Percentiles rank a stretch among this genome's conserved stretches.
phyloP scores from a whole-genome alignment of 2,797 vertebrate genomes.

The Sus cebifrons region DNA sequence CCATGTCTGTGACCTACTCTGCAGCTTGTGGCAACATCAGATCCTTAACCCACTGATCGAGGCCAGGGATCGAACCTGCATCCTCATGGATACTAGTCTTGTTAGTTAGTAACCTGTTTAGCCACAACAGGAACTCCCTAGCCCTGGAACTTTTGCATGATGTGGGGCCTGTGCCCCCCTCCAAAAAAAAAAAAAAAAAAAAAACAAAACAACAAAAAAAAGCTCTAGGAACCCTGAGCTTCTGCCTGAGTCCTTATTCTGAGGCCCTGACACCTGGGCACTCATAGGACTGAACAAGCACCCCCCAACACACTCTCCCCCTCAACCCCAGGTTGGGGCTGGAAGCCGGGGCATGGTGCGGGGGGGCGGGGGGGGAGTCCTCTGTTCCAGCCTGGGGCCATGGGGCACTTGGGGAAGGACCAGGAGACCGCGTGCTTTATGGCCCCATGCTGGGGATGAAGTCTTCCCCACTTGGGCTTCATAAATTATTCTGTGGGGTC shows the following conservation, averaged over 20 bases:
- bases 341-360: neutral
- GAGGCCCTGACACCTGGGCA: neutral
- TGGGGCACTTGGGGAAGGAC: neutral
- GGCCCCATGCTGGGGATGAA: conserved; percentile 61
- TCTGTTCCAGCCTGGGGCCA: neutral
- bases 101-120: no score
- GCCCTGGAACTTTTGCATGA: no score
- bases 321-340: neutral
- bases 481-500: conserved; percentile 79
- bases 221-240: neutral
- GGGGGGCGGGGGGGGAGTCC: neutral
- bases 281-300: neutral
- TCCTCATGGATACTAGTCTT: no score
- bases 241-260: neutral
- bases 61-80: no score
- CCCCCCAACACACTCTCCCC: no score
- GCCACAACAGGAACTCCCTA: no score
- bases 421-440: neutral
- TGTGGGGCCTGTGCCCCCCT: no score
- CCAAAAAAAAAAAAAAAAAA: no score
- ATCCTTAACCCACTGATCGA: no score
- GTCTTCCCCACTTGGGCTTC: conserved; percentile 78
- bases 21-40: no score
- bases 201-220: no score
- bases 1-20: no score